phyloP scores from a whole-genome alignment of 2,888 invertebrate genomes.

The Caenorhabditis sp. region DNA sequence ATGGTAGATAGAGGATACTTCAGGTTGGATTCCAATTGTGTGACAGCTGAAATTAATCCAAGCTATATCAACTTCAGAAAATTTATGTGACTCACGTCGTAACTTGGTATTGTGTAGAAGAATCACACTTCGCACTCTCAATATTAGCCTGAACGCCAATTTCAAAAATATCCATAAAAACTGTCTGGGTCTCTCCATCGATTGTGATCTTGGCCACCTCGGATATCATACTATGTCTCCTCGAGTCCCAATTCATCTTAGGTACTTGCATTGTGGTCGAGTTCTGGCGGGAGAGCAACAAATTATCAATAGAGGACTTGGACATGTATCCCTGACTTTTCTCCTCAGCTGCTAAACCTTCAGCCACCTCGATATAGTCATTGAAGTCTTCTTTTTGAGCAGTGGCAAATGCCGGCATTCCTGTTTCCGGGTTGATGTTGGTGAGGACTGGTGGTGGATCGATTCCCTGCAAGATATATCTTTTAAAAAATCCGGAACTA shows the following conservation, averaged over 20 bases:
- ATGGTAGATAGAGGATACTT: conserved; percentile 57
- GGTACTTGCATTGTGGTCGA: neutral
- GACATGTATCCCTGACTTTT: conserved; percentile 23
- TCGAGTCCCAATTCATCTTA: neutral
- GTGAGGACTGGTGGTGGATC: conserved; percentile 63
- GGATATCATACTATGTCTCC: neutral
- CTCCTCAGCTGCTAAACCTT: conserved; percentile 6
- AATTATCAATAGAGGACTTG: conserved; percentile 13
- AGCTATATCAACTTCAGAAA: neutral
- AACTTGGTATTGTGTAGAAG: neutral
- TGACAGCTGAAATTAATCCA: conserved; percentile 8
- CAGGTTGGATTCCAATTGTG: conserved; percentile 61
- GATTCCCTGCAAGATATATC: conserved; percentile 29
- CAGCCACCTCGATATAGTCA: conserved; percentile 51
- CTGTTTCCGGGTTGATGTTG: conserved; percentile 66
- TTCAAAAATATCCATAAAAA: neutral
- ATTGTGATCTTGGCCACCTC: neutral
- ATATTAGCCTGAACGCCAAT: neutral
- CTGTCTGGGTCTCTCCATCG: neutral
- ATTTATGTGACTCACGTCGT: neutral
- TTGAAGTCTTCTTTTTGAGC: conserved; percentile 53
- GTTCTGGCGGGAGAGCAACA: neutral
- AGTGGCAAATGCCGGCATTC: conserved; percentile 56
- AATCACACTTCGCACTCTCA: neutral
- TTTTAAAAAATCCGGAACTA: neutral